Conservation (phyloP, 2,113 vertebrate genomes). For the Apistogramma diplotaenia region DNA sequence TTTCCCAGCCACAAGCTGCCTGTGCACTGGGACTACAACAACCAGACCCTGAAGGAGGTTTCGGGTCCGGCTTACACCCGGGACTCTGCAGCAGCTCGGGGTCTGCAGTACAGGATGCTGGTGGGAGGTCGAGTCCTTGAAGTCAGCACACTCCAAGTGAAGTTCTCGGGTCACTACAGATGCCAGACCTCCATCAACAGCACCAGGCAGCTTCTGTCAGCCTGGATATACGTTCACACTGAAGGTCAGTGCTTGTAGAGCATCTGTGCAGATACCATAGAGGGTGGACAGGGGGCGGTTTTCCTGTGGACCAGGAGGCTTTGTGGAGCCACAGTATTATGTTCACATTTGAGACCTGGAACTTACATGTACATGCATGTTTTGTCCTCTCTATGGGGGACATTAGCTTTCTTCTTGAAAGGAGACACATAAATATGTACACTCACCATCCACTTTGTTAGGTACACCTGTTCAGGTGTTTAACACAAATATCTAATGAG, state of each 20-base stretch:
- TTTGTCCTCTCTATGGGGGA: accelerated
- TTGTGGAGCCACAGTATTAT: no score
- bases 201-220: constrained; percentile 67
- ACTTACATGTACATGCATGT: no score
- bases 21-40: constrained; percentile 79
- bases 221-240: constrained; percentile 78
- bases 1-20: constrained; percentile 67
- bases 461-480: no score
- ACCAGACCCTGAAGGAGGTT: constrained; percentile 66
- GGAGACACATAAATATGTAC: no score
- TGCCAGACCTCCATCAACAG: constrained; percentile 72
- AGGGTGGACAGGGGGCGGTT: no score
- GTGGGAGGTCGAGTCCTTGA: constrained; percentile 80
- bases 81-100: not conserved
- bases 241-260: constrained; percentile 66
- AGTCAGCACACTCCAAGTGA: constrained; percentile 74
- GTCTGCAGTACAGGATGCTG: constrained; percentile 70
- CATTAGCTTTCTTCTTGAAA: not conserved
- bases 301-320: no score
- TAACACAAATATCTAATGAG: no score
- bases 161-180: constrained; percentile 73
- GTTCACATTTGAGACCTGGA: no score
- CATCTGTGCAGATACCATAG: no score
- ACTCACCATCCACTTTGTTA: no score
- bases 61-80: not conserved